Evolutionary conservation across 2,113 vertebrate species (phyloP).

Genomic region (Bombycilla garrulus): DNA sequence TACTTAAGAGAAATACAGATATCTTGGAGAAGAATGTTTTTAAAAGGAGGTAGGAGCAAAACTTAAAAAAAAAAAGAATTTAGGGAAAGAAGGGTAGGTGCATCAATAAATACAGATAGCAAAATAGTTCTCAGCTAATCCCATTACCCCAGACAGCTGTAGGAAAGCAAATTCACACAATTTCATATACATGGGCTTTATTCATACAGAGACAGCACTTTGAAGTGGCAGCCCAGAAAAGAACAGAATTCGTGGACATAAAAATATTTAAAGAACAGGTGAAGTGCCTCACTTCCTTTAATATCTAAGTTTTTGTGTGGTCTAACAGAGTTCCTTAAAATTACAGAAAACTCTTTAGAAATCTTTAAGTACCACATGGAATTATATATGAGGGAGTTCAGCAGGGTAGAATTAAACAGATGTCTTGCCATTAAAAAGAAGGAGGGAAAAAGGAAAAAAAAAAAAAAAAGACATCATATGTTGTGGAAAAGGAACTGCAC

Average conservation of each 20-base stretch:
- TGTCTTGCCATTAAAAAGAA: neutral
- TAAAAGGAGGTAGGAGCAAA: neutral
- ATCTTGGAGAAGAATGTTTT: neutral
- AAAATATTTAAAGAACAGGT: neutral
- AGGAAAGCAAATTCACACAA: neutral
- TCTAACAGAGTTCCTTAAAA: neutral
- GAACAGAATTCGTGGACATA: neutral
- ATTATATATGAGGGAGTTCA: neutral
- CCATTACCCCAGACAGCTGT: neutral
- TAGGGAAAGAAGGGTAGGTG: neutral
- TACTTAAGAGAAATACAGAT: neutral
- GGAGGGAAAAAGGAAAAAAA: neutral
- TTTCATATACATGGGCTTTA: neutral
- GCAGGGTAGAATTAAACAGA: neutral
- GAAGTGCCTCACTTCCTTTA: neutral
- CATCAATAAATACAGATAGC: neutral
- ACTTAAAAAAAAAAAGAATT: neutral
- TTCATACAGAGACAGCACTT: neutral
- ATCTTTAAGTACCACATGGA: neutral
- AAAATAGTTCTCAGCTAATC: neutral
- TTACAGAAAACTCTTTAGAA: neutral
- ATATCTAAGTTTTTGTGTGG: neutral
- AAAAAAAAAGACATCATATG: neutral
- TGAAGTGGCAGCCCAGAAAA: neutral
- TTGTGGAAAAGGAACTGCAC: neutral